Conservation (phyloP, 2,797 vertebrate species). For the Leptoclinus maculatus region DNA sequence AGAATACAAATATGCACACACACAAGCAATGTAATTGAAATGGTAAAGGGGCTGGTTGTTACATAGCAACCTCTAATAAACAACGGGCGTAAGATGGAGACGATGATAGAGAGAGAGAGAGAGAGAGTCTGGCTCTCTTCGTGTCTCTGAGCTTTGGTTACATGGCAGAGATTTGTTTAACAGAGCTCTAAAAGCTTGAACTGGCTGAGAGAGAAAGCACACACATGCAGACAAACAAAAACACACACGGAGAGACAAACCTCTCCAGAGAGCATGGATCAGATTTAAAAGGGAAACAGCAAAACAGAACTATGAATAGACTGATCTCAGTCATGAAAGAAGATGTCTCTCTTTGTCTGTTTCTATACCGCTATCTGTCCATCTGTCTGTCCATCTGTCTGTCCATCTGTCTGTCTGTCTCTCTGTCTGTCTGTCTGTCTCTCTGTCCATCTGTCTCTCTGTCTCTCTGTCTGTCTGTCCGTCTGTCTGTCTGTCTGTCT, state of each 20-base stretch:
- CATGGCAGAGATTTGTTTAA: slow-evolving; percentile 19
- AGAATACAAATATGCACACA: slow-evolving; percentile 6
- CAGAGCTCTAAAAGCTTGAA: slow-evolving; percentile 25
- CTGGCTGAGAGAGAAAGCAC: not conserved
- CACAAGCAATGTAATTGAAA: slow-evolving; percentile 1
- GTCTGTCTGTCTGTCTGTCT: too few species aligned
- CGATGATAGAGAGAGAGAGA: slow-evolving; percentile 26
- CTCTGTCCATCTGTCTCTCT: too few species aligned
- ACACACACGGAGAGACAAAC: slow-evolving; percentile 3
- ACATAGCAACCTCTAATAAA: slow-evolving; percentile 63
- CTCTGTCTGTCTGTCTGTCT: too few species aligned
- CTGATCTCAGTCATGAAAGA: slow-evolving; percentile 20
- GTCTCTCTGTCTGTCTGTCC: too few species aligned
- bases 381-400: not conserved
- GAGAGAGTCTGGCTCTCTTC: slow-evolving; percentile 5
- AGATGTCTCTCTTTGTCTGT: slow-evolving; percentile 10
- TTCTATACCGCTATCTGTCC: slow-evolving; percentile 1
- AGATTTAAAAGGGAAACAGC: slow-evolving; percentile 29
- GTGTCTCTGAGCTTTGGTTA: slow-evolving; percentile 23
- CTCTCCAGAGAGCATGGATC: slow-evolving; percentile 24
- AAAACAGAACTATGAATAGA: slow-evolving; percentile 46
- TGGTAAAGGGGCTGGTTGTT: slow-evolving; percentile 31
- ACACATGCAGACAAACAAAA: slow-evolving; percentile 1
- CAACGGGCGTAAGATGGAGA: slow-evolving; percentile 41
- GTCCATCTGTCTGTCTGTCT: too few species aligned